phyloP scores from a whole-genome alignment of 2,113 vertebrate species.

The Crypturellus undulatus region DNA sequence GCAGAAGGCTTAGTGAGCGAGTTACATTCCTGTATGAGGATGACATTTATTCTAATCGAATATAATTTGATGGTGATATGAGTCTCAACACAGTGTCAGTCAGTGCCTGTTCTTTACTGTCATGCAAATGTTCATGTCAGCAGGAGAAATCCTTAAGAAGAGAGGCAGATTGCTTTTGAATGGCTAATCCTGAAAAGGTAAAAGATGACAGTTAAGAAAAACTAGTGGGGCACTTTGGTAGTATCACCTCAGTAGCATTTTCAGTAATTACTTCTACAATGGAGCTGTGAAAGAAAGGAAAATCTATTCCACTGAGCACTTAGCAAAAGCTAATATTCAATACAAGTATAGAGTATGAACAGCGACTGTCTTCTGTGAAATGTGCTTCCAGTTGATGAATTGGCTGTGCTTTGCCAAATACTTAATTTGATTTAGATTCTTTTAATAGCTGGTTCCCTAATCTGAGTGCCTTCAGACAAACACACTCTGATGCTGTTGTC shows the following conservation, averaged over 20 bases:
- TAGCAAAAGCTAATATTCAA: neutral
- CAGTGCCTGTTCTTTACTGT: slow-evolving; percentile 35
- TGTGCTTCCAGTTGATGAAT: neutral
- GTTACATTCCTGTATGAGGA: neutral
- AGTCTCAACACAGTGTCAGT: slow-evolving; percentile 39
- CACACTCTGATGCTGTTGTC: neutral
- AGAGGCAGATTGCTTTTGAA: neutral
- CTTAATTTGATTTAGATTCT: neutral
- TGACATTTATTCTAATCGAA: slow-evolving; percentile 38
- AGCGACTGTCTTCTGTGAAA: neutral
- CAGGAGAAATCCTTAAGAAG: slow-evolving; percentile 5
- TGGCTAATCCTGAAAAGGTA: neutral
- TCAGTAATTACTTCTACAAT: neutral
- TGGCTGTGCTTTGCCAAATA: neutral
- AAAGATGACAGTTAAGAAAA: neutral
- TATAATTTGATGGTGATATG: slow-evolving; percentile 20
- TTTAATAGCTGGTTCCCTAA: neutral
- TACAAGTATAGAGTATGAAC: neutral
- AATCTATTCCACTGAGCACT: neutral
- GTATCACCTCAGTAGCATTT: neutral
- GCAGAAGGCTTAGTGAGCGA: neutral
- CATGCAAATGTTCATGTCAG: slow-evolving; percentile 53
- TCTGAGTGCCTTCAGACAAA: neutral
- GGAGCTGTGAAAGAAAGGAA: neutral
- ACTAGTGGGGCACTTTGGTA: neutral